A percentile compares a stretch with the other conserved stretches of the same genome.
Evolutionary conservation across 2,113 vertebrate species (phyloP).

Genomic region (Pelobates fuscus): DNA sequence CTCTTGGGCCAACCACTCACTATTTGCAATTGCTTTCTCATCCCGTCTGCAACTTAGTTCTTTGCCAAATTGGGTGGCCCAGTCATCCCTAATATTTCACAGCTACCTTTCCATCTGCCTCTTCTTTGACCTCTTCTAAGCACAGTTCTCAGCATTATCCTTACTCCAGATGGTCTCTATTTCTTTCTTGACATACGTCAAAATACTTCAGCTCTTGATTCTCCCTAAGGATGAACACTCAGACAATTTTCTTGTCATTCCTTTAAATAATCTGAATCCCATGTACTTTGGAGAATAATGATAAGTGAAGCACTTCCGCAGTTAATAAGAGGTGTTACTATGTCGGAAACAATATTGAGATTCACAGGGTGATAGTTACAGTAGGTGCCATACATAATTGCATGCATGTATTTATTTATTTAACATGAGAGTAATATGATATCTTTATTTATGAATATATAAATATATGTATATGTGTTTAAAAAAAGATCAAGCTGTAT

Average conservation of each 20-base stretch:
- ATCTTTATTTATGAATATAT: background rate
- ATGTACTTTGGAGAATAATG: slow-evolving; percentile 12
- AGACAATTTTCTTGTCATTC: slow-evolving; percentile 48
- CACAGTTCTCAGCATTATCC: slow-evolving; percentile 30
- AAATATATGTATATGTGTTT: too few relatives aligned
- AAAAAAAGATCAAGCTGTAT: too few relatives aligned
- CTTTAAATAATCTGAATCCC: slow-evolving; percentile 26
- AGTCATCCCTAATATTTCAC: slow-evolving; percentile 22
- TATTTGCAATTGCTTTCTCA: slow-evolving; percentile 18
- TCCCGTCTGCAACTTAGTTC: slow-evolving; percentile 2
- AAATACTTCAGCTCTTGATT: slow-evolving; percentile 47
- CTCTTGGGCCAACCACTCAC: background rate
- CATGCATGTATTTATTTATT: background rate
- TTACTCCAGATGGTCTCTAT: slow-evolving; percentile 44
- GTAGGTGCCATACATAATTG: background rate
- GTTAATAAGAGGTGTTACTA: slow-evolving; percentile 8
- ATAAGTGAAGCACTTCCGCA: slow-evolving; percentile 27
- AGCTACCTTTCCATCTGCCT: slow-evolving; percentile 30
- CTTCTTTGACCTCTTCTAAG: slow-evolving; percentile 36
- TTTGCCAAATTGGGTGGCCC: slow-evolving; percentile 34
- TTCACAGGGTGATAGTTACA: slow-evolving; percentile 5
- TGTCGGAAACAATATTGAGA: slow-evolving; percentile 10
- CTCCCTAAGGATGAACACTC: slow-evolving; percentile 45
- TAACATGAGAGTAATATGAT: background rate
- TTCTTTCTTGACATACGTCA: slow-evolving; percentile 43